Evolutionary conservation across 2,888 invertebrate genomes (phyloP).

Genomic region (Entomobrya proxima): DNA sequence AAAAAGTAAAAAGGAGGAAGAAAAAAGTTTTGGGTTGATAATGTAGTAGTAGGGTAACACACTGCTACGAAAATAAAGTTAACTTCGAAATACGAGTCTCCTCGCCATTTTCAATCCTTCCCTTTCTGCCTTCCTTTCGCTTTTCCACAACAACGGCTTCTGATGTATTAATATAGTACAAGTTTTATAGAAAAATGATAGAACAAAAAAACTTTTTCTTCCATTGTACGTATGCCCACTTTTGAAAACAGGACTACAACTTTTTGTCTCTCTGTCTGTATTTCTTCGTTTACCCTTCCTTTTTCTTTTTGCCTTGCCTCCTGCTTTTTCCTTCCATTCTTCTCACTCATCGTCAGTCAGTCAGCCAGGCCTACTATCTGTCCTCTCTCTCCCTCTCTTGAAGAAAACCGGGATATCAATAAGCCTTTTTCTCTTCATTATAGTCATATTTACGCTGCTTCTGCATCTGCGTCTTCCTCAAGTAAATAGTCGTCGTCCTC

Average conservation of each 20-base stretch:
- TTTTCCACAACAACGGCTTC: not conserved
- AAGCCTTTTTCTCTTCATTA: not conserved
- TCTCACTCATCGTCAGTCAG: constrained; percentile 16
- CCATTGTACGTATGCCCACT: not conserved
- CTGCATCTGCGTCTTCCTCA: not conserved
- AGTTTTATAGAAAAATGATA: not conserved
- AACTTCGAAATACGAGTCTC: not conserved
- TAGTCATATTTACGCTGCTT: not conserved
- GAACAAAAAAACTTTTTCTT: constrained; percentile 3
- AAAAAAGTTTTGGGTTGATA: not conserved
- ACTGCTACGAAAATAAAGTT: constrained; percentile 8
- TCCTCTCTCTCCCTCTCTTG: not conserved
- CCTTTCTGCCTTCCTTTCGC: not conserved
- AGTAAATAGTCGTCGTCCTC: constrained; percentile 23
- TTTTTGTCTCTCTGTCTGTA: not conserved
- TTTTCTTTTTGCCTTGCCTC: not conserved
- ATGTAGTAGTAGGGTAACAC: not conserved
- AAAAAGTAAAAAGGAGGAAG: not conserved
- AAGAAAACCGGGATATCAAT: not conserved
- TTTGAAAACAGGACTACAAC: constrained; percentile 16
- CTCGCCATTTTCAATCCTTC: constrained; percentile 2
- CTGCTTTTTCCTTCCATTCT: constrained; percentile 29
- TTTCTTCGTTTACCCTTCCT: not conserved
- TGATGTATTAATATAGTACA: not conserved
- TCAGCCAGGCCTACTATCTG: not conserved